A percentile compares a stretch with the other conserved stretches of the same genome.
These are phyloP conservation scores for Amia ocellicauda DNA, from an alignment of 2,113 vertebrate genomes.

Conservation along the genomic window DNA sequence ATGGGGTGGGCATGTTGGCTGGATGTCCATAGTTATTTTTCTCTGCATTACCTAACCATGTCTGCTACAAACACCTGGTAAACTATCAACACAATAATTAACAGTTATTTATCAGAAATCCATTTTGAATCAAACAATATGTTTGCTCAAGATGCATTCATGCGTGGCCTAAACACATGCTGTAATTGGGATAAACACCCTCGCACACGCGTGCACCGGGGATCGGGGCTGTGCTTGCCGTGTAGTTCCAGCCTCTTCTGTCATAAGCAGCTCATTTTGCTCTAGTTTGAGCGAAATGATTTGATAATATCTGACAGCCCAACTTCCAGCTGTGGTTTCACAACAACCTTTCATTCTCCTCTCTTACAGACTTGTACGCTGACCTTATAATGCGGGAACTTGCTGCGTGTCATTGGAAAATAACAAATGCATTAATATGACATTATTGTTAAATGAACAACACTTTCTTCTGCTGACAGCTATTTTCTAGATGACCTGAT, in stretches of 20 bases:
- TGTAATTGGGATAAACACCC: not conserved
- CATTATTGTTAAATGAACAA: constrained; percentile 7
- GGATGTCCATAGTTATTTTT: too few species aligned
- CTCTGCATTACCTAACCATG: too few species aligned
- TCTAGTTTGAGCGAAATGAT: constrained; percentile 3
- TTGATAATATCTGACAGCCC: constrained; percentile 6
- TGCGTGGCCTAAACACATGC: not conserved
- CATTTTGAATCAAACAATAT: not conserved
- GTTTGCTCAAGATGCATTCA: too few species aligned
- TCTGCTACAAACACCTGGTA: too few species aligned
- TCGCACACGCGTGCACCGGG: not conserved
- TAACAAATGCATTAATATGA: constrained; percentile 6
- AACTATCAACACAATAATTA: too few species aligned
- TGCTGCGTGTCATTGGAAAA: constrained; percentile 1
- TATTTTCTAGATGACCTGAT: constrained; percentile 11
- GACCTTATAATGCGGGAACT: not conserved
- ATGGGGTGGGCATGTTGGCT: too few species aligned
- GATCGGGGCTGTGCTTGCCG: not conserved
- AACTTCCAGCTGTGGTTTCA: not conserved
- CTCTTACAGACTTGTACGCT: not conserved
- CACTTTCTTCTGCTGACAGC: not conserved
- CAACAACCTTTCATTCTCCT: not conserved
- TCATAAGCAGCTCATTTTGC: not conserved
- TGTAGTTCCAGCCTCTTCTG: not conserved
- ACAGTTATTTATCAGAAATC: too few species aligned